Conservation (phyloP, 2,797 vertebrate species). For the Arctocebus calabarensis region DNA sequence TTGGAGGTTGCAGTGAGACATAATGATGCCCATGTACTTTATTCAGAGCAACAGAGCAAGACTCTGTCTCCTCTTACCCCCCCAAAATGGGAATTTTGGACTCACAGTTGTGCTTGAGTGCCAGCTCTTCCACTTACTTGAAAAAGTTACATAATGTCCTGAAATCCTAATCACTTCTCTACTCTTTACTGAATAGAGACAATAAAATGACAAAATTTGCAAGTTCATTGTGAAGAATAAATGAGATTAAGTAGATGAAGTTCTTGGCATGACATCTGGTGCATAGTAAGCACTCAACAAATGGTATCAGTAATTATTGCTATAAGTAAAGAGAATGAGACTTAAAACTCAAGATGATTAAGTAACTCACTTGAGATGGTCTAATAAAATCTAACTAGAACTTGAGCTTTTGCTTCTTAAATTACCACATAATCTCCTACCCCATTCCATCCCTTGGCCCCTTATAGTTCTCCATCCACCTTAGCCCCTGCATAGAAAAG, state of each 20-base stretch:
- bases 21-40: no score
- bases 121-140: background rate
- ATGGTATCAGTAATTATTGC: background rate
- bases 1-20: no score
- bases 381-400: background rate
- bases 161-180: background rate
- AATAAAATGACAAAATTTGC: background rate
- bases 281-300: background rate
- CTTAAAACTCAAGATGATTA: background rate
- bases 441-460: background rate
- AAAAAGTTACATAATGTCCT: slow-evolving; percentile 49
- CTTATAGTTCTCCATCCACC: background rate
- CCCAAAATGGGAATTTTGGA: background rate
- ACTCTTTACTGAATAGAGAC: slow-evolving; percentile 7
- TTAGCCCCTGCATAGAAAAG: background rate
- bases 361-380: background rate
- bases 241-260: background rate
- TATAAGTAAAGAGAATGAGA: background rate
- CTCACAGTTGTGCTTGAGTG: background rate
- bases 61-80: no score
- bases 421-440: background rate
- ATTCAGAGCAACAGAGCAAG: no score
- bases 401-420: background rate
- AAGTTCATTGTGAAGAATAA: slow-evolving; percentile 40
- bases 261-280: background rate